These are phyloP conservation scores for Cairina moschata DNA, from an alignment of 2,113 vertebrate species.

Conservation along the genomic window DNA sequence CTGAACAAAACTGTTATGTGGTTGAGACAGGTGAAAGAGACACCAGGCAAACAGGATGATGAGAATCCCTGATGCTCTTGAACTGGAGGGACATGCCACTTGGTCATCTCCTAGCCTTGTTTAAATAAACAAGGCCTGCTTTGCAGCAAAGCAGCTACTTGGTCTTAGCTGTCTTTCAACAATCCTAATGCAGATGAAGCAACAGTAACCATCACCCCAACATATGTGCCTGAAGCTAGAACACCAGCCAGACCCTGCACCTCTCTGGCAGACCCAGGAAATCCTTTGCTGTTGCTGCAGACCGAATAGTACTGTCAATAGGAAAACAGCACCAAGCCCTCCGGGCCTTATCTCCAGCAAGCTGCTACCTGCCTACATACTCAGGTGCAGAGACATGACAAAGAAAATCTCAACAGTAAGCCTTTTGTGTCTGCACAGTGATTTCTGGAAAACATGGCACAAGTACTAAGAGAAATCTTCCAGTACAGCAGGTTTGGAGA, in stretches of 20 bases:
- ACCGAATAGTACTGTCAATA: neutral
- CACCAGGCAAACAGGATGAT: neutral
- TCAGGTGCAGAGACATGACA: neutral
- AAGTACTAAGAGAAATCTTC: neutral
- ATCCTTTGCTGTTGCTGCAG: neutral
- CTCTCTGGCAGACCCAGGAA: neutral
- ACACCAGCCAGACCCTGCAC: neutral
- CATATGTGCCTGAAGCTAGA: neutral
- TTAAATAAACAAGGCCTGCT: neutral
- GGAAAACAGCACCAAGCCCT: neutral
- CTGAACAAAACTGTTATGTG: neutral
- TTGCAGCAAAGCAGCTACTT: neutral
- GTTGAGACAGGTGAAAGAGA: neutral
- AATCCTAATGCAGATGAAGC: neutral
- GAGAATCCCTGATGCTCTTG: neutral
- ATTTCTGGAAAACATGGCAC: neutral
- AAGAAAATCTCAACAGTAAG: neutral
- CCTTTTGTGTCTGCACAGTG: fast-evolving
- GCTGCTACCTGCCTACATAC: neutral
- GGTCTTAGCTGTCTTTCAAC: neutral
- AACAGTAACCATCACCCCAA: neutral
- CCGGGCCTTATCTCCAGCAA: neutral
- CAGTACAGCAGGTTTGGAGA: neutral
- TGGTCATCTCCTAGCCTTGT: neutral
- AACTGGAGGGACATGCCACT: neutral